A percentile compares a stretch with the other conserved stretches of the same genome.
Evolutionary conservation across 2,113 vertebrate species (phyloP).

Genomic region (Otis tarda): DNA sequence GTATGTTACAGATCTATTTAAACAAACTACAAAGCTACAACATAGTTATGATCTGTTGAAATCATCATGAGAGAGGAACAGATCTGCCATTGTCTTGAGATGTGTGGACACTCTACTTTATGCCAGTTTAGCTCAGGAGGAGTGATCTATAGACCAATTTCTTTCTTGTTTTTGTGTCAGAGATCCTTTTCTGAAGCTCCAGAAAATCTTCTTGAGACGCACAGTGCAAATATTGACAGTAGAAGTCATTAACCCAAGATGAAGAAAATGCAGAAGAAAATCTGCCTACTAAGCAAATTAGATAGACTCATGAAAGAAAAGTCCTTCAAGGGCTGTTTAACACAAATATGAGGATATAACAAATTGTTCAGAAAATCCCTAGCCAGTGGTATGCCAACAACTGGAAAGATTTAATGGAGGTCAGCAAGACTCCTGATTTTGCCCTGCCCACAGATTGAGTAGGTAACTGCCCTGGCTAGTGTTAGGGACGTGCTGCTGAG

Average conservation of each 20-base stretch:
- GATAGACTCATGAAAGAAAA: neutral
- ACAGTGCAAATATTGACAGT: neutral
- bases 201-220: conserved; percentile 9
- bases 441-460: neutral
- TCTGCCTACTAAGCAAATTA: neutral
- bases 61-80: neutral
- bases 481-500: neutral
- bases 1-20: neutral
- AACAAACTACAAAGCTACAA: neutral
- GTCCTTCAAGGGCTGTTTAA: neutral
- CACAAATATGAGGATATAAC: neutral
- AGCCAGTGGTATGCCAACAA: neutral
- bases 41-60: neutral
- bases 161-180: neutral
- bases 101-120: neutral
- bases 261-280: neutral
- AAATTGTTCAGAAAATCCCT: neutral
- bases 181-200: neutral
- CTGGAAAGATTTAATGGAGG: neutral
- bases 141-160: neutral
- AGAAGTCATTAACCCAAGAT: neutral
- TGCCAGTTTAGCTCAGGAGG: neutral
- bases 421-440: neutral
- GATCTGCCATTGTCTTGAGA: neutral
- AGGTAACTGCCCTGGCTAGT: neutral